A percentile compares a stretch with the other conserved stretches of the same genome.
Conservation (phyloP, 2,113 vertebrate genomes). For the Ivindomyrus marchei region DNA sequence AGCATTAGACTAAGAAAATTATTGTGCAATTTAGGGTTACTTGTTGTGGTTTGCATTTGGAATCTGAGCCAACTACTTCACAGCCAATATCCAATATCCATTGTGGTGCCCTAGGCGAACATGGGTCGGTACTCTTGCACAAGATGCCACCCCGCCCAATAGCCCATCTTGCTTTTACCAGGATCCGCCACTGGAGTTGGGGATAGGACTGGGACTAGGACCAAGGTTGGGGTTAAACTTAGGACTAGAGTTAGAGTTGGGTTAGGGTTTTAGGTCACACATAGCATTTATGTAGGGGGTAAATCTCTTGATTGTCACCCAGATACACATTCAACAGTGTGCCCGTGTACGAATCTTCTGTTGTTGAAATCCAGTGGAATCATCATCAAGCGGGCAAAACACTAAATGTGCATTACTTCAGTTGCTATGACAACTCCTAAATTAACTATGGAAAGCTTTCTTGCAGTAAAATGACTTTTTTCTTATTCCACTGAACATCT, state of each 20-base stretch:
- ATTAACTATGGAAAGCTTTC: slow-evolving; percentile 24
- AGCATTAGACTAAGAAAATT: not conserved
- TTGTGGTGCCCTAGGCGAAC: not conserved
- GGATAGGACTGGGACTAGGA: not conserved
- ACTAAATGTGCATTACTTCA: not conserved
- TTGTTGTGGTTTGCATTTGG: not conserved
- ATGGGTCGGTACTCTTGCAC: not conserved
- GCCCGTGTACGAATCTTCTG: not conserved
- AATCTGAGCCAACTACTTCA: not conserved
- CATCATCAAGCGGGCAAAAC: not conserved
- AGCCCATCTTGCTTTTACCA: not conserved
- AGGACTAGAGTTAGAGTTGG: not conserved
- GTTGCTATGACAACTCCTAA: slow-evolving; percentile 26
- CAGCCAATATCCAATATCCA: not conserved
- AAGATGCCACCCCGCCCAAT: not conserved
- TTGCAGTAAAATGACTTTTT: slow-evolving; percentile 32
- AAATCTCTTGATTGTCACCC: not conserved
- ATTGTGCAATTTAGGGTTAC: not conserved
- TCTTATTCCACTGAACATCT: slow-evolving; percentile 37
- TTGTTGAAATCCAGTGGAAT: not conserved
- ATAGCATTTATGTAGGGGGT: not conserved
- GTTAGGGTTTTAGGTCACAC: not conserved
- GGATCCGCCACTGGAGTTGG: not conserved
- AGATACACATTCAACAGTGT: not conserved
- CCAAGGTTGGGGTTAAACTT: not conserved